Evolutionary conservation across 2,113 vertebrate species (phyloP), one percentile per base, ranked within the genome.

Genomic region (Tinamus guttatus): DNA sequence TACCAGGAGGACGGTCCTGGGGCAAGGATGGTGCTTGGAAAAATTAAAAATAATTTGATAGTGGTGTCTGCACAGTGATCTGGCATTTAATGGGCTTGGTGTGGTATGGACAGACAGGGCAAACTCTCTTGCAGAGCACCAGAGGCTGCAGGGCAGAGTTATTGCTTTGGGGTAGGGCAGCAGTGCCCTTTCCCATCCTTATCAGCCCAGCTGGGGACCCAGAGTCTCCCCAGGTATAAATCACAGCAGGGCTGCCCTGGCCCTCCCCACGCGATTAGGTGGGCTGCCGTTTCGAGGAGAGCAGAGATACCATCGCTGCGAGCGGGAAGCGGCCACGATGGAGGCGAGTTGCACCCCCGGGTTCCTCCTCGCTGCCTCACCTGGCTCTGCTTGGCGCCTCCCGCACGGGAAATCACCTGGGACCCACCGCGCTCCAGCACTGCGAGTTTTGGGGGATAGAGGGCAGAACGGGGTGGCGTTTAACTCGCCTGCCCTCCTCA

Each of bases 311-410:
- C 82, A 38, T 30, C 5, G 0, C 81, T 13, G 63, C 34, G 36
- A 2, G 5, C 75, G 30, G 69, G 2, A 0, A 56, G 62, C 1
- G 1, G 1, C 62, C 0, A 2, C 41, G 67, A 11, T 20, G 40
- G 64, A 40, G 83, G 89, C 77, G 54, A 62, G 17, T 65, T 22
- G 25, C 63, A 88, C 21, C 28, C 83, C 54, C 0, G 2, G 5
- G 45, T 62, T 62, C 73, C 63, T 86, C 81, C 69, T 65, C 0
- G 0, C 59, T 36, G 83, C 80, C n/a, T 52, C 67, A 51, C 49
- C 0, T 0, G n/a, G 8, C 52, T 28, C 89, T 47, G 32, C 59
- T 73, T 7, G 14, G 54, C 6, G 27, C 27, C 52, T 56, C 52
- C 52, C 28, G 27, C 28, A 30, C 52, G 28, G 54, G 54, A 32